Base-by-base conservation (phyloP, 1,140 invertebrate genomes). In the Caenorhabditis latens region DNA sequence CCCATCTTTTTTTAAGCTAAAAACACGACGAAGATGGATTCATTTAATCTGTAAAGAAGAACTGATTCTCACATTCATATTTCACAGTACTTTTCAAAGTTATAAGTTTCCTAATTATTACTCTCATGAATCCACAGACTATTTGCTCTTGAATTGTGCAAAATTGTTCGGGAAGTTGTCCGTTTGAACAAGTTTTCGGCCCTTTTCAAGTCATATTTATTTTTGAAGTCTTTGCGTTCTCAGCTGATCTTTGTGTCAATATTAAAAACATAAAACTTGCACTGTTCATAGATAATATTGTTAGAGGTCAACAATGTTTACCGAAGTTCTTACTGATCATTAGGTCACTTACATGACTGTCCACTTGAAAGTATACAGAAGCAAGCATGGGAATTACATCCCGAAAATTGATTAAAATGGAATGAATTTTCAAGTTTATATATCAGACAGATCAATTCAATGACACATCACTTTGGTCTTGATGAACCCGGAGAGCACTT, bases 221-320 rank as follows among this genome's bases (percentile, higher is more conserved):
- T 9, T 48, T 71, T 71, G 42, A 71, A 48, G 19, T 46, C 42
- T 65, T 19, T 65, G 32, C 24, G 63, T 65, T 13, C 24, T 4
- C 63, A 65, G 32, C 40, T 65, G 63, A 65, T 65, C 63, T 65
- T 65, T 65, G n/a, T 42, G 65, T 71, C 40, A 46, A 71, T 48
- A 48, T 58, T n/a, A n/a, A n/a, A 61, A n/a, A 61, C 58, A n/a
- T 61, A 46, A 71, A 43, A 71, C 42, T 46, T 71, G 40, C 24
- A 48, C 65, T 71, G 42, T 71, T 71, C n/a, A 71, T 21, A 63
- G 61, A 32, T 63, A 63, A 63, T 14, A 71, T 46, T 46, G 46
- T 46, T 48, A 71, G 65, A 71, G 65, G 65, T 71, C 65, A 71
- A 48, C 42, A 16, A n/a, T 71, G 42, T 71, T 71, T 71, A 48